Conservation (phyloP, 2,113 vertebrate genomes). For the Pseudorectes ferrugineus region DNA sequence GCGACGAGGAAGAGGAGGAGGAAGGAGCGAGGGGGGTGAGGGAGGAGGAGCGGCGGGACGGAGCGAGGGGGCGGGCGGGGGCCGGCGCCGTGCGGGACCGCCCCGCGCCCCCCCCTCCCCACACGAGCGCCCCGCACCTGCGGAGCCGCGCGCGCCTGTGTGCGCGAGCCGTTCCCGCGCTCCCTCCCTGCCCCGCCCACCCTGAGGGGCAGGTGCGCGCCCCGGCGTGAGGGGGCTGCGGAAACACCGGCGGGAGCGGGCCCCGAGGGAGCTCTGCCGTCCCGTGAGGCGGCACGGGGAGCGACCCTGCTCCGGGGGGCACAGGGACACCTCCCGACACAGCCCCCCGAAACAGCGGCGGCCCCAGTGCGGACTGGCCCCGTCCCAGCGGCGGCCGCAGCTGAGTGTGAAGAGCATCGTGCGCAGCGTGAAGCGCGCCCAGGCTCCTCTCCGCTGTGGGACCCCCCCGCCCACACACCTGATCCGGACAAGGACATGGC, state of each 20-base stretch:
- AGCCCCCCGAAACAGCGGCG: fast-evolving
- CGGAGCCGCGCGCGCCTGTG: neutral
- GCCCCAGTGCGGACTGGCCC: neutral
- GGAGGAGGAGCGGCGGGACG: too few species aligned
- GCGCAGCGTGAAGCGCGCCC: neutral
- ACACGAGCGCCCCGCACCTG: neutral
- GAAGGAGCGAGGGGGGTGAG: too few species aligned
- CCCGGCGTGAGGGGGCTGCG: neutral
- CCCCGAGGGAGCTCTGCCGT: too few species aligned
- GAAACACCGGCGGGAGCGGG: neutral
- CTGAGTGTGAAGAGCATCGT: neutral
- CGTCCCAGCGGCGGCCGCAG: neutral
- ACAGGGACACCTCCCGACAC: neutral
- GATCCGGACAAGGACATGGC: fast-evolving
- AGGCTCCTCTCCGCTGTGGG: too few species aligned
- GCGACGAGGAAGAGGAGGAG: too few species aligned
- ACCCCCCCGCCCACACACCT: fast-evolving
- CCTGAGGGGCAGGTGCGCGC: neutral
- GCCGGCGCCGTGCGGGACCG: constrained; percentile 51
- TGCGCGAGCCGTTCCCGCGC: neutral
- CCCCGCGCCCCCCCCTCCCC: neutral
- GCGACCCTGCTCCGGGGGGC: too few species aligned
- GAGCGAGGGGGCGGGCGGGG: too few species aligned
- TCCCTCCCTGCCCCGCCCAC: fast-evolving
- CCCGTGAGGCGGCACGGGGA: neutral